These are phyloP conservation scores for Agrotis puta DNA, from an alignment of 2,888 invertebrate genomes.

Conservation along the genomic window DNA sequence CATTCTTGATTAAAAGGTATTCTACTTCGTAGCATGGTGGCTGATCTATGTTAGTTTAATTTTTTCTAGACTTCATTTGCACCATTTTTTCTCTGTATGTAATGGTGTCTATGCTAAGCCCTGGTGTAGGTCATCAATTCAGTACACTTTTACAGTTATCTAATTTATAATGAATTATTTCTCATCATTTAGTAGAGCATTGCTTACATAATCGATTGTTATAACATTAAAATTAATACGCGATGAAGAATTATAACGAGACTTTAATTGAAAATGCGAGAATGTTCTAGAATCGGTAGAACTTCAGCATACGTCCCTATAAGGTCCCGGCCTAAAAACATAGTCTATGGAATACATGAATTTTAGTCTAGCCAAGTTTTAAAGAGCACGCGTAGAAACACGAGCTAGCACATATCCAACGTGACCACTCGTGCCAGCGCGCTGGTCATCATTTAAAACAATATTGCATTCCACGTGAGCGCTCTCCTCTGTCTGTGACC, in stretches of 20 bases:
- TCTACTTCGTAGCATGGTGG: neutral
- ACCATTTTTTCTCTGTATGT: neutral
- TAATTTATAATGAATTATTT: slow-evolving; percentile 16
- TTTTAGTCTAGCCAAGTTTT: slow-evolving; percentile 74
- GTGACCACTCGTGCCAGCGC: slow-evolving; percentile 64
- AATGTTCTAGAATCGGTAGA: slow-evolving; percentile 31
- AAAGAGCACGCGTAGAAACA: slow-evolving; percentile 72
- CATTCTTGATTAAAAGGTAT: neutral
- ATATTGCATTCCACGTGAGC: slow-evolving; percentile 57
- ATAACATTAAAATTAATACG: slow-evolving; percentile 23
- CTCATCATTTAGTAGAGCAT: neutral
- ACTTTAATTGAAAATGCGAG: slow-evolving; percentile 30
- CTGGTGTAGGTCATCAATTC: no score
- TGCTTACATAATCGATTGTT: slow-evolving; percentile 22
- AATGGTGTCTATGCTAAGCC: neutral
- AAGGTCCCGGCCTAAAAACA: slow-evolving; percentile 76
- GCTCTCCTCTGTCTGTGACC: slow-evolving; percentile 47
- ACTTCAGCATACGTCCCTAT: slow-evolving; percentile 37
- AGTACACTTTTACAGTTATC: slow-evolving; percentile 21
- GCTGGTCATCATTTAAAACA: slow-evolving; percentile 27
- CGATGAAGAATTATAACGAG: slow-evolving; percentile 16
- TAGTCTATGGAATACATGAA: slow-evolving; percentile 77
- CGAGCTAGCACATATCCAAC: slow-evolving; percentile 71
- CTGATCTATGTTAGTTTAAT: neutral
- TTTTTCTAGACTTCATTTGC: neutral